A percentile compares a stretch with the other conserved stretches of the same genome.
These are phyloP conservation scores for Argyresthia albistria DNA, from an alignment of 2,888 invertebrate genomes.

Conservation along the genomic window DNA sequence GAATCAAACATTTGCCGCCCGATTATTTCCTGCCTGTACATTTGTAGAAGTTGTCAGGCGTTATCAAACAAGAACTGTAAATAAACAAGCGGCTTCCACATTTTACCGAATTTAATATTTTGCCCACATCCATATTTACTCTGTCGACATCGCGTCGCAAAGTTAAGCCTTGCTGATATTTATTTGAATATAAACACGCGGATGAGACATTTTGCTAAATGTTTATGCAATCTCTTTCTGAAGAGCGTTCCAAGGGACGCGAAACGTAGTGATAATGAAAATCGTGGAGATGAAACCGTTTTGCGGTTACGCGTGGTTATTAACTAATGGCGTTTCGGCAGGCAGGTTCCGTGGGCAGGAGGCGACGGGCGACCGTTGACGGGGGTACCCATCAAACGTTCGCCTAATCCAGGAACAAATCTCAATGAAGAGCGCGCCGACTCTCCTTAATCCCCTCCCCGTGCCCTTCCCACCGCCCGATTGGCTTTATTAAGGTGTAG, in stretches of 20 bases:
- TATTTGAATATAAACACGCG: conserved; percentile 1
- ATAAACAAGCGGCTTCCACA: conserved; percentile 29
- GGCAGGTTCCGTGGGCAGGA: not conserved
- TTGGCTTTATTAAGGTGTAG: conserved; percentile 73
- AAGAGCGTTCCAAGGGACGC: not conserved
- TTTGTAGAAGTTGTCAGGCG: conserved; percentile 24
- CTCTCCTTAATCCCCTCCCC: conserved; percentile 24
- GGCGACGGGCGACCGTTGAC: conserved; percentile 1
- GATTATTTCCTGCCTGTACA: conserved; percentile 29
- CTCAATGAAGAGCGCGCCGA: conserved; percentile 66
- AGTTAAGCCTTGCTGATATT: not conserved
- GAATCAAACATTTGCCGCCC: conserved; percentile 13
- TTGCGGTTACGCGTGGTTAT: not conserved
- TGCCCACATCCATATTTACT: conserved; percentile 39
- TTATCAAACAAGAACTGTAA: conserved; percentile 27
- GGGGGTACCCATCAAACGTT: conserved; percentile 56
- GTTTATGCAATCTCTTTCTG: not conserved
- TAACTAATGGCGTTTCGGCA: not conserved
- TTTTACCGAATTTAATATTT: conserved; percentile 41
- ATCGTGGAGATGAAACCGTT: not conserved
- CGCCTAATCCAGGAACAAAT: conserved; percentile 69
- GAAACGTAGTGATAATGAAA: not conserved
- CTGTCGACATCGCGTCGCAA: conserved; percentile 21
- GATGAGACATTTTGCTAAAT: not conserved
- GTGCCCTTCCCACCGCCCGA: conserved; percentile 40